phyloP scores from a whole-genome alignment of 2,888 invertebrate species.

The Ormyrus pomaceus region DNA sequence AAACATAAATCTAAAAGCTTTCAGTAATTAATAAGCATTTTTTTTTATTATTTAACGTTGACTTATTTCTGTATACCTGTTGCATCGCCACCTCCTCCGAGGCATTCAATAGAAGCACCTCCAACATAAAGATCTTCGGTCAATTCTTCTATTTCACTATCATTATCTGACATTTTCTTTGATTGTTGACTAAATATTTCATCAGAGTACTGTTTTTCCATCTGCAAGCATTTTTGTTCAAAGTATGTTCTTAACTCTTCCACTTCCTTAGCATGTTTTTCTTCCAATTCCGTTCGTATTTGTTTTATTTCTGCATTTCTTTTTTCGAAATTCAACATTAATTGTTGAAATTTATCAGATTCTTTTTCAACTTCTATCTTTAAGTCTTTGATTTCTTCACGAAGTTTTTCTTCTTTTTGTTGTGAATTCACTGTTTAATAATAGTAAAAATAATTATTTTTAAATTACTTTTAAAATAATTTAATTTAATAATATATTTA shows the following conservation, averaged over 20 bases:
- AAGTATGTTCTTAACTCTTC: conserved; percentile 88
- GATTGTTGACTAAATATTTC: conserved; percentile 83
- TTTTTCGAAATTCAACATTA: conserved; percentile 79
- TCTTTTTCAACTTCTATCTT: conserved; percentile 68
- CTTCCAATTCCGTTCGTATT: conserved; percentile 79
- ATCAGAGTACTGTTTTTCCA: conserved; percentile 87
- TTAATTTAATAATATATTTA: background rate
- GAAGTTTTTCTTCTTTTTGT: conserved; percentile 59
- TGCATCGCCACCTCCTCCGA: conserved; percentile 55
- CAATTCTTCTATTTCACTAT: conserved; percentile 74
- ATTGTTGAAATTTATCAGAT: conserved; percentile 77
- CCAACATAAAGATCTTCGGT: conserved; percentile 74
- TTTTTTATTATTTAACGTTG: background rate
- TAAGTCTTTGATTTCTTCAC: conserved; percentile 63
- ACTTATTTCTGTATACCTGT: conserved; percentile 10
- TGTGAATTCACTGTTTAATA: conserved; percentile 45
- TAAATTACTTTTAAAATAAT: background rate
- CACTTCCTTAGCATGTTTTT: conserved; percentile 85
- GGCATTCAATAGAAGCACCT: conserved; percentile 60
- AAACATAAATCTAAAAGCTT: background rate
- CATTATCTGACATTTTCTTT: conserved; percentile 78
- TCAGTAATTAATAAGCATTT: background rate
- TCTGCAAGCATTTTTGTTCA: conserved; percentile 87
- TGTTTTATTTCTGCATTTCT: conserved; percentile 79
- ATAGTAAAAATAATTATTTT: conserved; percentile 44